These are phyloP conservation scores for Pimephales promelas DNA, from an alignment of 2,113 vertebrate genomes.

Conservation along the genomic window DNA sequence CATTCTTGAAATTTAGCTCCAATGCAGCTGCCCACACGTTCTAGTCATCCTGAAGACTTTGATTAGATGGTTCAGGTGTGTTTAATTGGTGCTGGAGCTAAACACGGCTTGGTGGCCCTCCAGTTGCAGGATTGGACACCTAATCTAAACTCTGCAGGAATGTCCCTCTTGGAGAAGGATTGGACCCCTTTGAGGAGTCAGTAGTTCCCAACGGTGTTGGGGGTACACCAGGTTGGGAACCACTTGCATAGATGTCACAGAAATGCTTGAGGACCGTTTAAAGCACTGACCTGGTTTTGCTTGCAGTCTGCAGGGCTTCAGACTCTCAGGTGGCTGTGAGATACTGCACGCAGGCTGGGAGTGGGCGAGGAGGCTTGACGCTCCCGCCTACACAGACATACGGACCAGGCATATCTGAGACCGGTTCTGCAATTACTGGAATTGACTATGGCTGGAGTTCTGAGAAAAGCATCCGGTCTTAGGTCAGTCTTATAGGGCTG, in stretches of 20 bases:
- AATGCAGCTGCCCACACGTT: background rate
- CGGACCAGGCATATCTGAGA: conserved; percentile 8
- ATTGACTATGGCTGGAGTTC: background rate
- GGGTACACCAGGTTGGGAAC: no score
- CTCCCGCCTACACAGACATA: conserved; percentile 65
- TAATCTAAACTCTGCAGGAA: background rate
- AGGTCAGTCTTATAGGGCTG: background rate
- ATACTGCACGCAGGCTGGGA: conserved; percentile 76
- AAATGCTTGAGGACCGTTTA: conserved; percentile 9
- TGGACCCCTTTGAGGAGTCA: background rate
- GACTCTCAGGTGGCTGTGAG: conserved; percentile 78
- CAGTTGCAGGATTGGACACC: background rate
- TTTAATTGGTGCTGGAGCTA: background rate
- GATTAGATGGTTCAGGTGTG: background rate
- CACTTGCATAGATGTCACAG: background rate
- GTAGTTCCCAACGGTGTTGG: no score
- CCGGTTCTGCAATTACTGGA: conserved; percentile 13
- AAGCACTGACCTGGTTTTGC: conserved; percentile 73
- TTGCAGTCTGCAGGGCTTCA: conserved; percentile 70
- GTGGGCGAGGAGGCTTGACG: conserved; percentile 73
- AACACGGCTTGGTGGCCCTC: background rate
- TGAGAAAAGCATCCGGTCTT: background rate
- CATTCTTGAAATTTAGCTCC: background rate
- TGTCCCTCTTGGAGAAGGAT: background rate
- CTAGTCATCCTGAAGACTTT: background rate